A percentile compares a stretch with the other conserved stretches of the same genome.
Conservation (phyloP, 2,797 vertebrate genomes). For the Serranus cabrilla region DNA sequence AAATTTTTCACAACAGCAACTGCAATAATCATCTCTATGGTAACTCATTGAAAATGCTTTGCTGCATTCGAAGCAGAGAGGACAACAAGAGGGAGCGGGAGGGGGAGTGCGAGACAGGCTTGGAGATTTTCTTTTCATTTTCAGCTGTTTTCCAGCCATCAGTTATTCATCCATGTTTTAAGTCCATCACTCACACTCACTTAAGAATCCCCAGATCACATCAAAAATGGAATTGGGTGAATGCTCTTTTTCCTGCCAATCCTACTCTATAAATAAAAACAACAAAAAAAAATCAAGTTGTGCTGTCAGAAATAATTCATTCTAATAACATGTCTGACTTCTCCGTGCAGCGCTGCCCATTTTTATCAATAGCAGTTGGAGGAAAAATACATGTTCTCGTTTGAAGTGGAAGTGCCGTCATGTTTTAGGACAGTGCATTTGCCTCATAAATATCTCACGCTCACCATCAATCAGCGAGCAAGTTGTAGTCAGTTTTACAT, state of each 20-base stretch:
- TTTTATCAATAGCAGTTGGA: slow-evolving; percentile 54
- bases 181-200: slow-evolving; percentile 70
- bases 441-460: slow-evolving; percentile 62
- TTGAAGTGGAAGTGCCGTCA: slow-evolving; percentile 43
- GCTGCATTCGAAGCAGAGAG: slow-evolving; percentile 62
- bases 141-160: slow-evolving; percentile 69
- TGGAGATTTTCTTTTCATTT: slow-evolving; percentile 68
- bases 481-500: slow-evolving; percentile 58
- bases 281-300: slow-evolving; percentile 16
- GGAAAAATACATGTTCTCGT: slow-evolving; percentile 37
- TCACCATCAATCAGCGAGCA: slow-evolving; percentile 54
- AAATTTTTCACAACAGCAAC: slow-evolving; percentile 69
- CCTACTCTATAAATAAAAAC: slow-evolving; percentile 22
- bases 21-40: slow-evolving; percentile 78
- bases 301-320: slow-evolving; percentile 57
- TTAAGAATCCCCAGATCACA: slow-evolving; percentile 66
- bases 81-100: slow-evolving; percentile 50
- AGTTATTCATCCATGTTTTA: slow-evolving; percentile 74
- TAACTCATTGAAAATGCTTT: slow-evolving; percentile 67
- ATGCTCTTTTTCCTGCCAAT: slow-evolving; percentile 52
- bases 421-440: slow-evolving; percentile 54
- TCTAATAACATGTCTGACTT: slow-evolving; percentile 40
- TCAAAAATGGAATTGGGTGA: slow-evolving; percentile 65
- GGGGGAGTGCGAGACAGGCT: slow-evolving; percentile 31
- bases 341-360: slow-evolving; percentile 23